Conservation (phyloP, 1,140 invertebrate species). For the Sarcophaga peregrina region DNA sequence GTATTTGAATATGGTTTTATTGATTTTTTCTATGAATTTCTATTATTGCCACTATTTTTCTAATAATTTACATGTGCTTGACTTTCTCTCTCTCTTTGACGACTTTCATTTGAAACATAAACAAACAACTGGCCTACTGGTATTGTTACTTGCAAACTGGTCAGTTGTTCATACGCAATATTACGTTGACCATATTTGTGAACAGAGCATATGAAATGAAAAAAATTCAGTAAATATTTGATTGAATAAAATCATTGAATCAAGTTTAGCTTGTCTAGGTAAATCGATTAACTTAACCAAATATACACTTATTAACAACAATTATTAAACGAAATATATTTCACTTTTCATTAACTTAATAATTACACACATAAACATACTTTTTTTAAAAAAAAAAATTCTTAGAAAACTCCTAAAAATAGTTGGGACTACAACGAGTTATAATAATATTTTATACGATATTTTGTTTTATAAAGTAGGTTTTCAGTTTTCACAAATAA, state of each 20-base stretch:
- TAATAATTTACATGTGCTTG: not conserved
- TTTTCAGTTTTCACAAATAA: slow-evolving; percentile 13
- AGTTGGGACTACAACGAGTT: too few relatives aligned
- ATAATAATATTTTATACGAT: too few relatives aligned
- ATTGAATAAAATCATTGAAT: not conserved
- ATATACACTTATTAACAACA: too few relatives aligned
- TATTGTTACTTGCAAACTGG: not conserved
- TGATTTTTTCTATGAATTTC: too few relatives aligned
- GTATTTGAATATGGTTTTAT: too few relatives aligned
- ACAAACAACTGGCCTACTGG: not conserved
- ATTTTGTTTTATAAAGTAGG: not conserved
- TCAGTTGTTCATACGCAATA: slow-evolving; percentile 8
- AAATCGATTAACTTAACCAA: too few relatives aligned
- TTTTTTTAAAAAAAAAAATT: not conserved
- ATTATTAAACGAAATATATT: too few relatives aligned
- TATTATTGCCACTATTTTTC: too few relatives aligned
- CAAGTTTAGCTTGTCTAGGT: not conserved
- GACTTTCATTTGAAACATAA: slow-evolving; percentile 23
- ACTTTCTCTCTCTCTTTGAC: slow-evolving; percentile 12
- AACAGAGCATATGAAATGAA: not conserved
- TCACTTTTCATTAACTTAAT: too few relatives aligned
- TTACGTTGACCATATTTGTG: not conserved
- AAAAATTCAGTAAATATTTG: too few relatives aligned
- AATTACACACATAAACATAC: too few relatives aligned
- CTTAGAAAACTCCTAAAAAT: not conserved